Conservation (phyloP, 2,797 vertebrate species). For the Loriculus beryllinus region DNA sequence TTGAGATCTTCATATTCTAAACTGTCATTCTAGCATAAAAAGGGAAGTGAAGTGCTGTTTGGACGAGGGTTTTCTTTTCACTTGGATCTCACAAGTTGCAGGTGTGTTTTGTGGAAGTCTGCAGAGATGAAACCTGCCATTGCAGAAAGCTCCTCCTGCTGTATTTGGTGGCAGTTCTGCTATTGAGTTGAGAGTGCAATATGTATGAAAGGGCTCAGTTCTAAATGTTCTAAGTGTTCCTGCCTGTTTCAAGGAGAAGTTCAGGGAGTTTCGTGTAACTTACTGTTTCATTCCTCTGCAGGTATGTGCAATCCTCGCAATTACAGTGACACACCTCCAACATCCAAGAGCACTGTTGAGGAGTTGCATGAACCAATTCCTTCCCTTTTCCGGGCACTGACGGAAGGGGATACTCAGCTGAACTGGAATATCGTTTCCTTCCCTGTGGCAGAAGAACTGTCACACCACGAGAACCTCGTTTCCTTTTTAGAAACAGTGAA, state of each 20-base stretch:
- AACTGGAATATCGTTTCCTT: slow-evolving; percentile 98
- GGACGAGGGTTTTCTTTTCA: not conserved
- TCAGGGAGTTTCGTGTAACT: not conserved
- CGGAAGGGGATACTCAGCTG: slow-evolving; percentile 89
- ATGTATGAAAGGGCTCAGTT: not conserved
- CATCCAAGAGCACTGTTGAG: slow-evolving; percentile 97
- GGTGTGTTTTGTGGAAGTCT: not conserved
- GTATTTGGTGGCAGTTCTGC: not conserved
- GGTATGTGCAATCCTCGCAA: slow-evolving; percentile 98
- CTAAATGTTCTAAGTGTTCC: not conserved
- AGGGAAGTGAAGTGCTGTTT: not conserved
- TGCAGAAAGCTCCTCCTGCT: not conserved
- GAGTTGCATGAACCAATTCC: slow-evolving; percentile 94
- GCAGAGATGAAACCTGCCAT: not conserved
- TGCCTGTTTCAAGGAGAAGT: not conserved
- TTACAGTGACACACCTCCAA: slow-evolving; percentile 95
- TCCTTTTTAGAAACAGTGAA: slow-evolving; percentile 94
- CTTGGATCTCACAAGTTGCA: not conserved
- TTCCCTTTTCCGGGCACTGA: slow-evolving; percentile 94
- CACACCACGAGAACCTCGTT: slow-evolving; percentile 93
- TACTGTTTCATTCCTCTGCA: slow-evolving; percentile 40
- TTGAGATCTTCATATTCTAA: not conserved
- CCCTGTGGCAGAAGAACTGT: slow-evolving; percentile 92
- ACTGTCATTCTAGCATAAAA: not conserved
- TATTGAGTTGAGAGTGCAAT: not conserved